A percentile compares a stretch with the other conserved stretches of the same genome.
Conservation (phyloP, 2,888 invertebrate genomes). For the Biston stratarius region DNA sequence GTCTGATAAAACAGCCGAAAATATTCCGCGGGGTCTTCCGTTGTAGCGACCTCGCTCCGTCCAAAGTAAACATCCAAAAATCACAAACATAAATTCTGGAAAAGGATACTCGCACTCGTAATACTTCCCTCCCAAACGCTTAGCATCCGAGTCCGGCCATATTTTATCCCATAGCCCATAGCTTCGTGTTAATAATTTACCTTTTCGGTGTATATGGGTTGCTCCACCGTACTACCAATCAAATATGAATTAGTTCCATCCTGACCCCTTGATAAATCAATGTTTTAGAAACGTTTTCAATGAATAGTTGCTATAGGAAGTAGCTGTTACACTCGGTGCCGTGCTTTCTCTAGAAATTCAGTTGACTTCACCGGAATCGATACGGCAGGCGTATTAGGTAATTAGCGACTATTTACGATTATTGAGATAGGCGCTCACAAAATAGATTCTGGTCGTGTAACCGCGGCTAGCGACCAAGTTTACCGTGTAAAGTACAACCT, state of each 20-base stretch:
- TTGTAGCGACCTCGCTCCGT: constrained; percentile 24
- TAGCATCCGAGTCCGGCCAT: constrained; percentile 35
- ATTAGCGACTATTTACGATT: neutral
- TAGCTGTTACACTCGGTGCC: neutral
- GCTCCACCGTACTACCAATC: constrained; percentile 51
- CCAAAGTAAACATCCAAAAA: constrained; percentile 35
- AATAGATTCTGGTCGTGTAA: neutral
- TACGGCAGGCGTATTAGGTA: neutral
- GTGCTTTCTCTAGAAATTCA: constrained; percentile 18
- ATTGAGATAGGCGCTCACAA: neutral
- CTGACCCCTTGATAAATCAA: constrained; percentile 56
- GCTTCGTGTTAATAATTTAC: constrained; percentile 55
- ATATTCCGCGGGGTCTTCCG: constrained; percentile 8
- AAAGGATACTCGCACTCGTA: constrained; percentile 45
- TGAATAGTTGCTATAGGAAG: constrained; percentile 9
- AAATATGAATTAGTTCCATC: constrained; percentile 59
- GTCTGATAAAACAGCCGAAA: constrained; percentile 19
- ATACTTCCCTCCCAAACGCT: constrained; percentile 39
- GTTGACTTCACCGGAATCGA: constrained; percentile 6
- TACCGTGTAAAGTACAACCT: no score
- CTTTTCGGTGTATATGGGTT: constrained; percentile 47
- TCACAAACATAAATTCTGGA: constrained; percentile 42
- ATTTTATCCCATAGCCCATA: constrained; percentile 45
- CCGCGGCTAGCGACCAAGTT: neutral
- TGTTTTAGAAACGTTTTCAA: constrained; percentile 43